Evolutionary conservation across 2,797 vertebrate species (phyloP).

Genomic region (Anomalospiza imberbis): DNA sequence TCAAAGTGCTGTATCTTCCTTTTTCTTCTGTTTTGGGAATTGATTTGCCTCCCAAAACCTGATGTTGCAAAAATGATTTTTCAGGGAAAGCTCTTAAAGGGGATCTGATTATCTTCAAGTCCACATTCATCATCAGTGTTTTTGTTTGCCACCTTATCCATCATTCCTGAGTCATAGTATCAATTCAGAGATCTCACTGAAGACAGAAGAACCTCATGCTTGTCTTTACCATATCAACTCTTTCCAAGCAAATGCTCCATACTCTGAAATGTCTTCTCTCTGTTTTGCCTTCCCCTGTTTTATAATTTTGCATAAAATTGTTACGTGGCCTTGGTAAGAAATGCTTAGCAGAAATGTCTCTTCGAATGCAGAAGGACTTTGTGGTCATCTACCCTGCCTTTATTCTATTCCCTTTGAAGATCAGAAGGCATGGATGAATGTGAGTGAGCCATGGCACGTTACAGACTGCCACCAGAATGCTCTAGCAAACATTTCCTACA

Average conservation of each 20-base stretch:
- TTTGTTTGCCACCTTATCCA: not conserved
- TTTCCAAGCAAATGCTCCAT: not conserved
- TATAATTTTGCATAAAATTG: not conserved
- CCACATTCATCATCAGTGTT: not conserved
- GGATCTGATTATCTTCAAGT: not conserved
- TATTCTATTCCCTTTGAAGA: not conserved
- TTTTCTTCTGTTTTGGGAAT: not conserved
- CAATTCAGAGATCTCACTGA: not conserved
- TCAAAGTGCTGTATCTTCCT: not conserved
- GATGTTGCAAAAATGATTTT: not conserved
- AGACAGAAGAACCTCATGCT: not conserved
- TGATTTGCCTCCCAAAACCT: not conserved
- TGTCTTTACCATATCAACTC: not conserved
- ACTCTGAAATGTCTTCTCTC: not conserved
- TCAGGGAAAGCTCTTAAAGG: not conserved
- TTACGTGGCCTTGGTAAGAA: not conserved
- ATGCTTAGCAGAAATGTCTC: not conserved
- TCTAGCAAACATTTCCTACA: not conserved
- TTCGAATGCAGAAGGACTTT: not conserved
- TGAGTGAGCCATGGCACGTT: not conserved
- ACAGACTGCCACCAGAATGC: not conserved
- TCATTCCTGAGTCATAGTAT: not conserved
- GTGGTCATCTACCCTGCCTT: not conserved
- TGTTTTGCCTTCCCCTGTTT: not conserved
- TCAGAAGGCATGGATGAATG: not conserved